These are phyloP conservation scores for Sarotherodon lohbergeri DNA, from an alignment of 2,113 vertebrate genomes.

Conservation along the genomic window DNA sequence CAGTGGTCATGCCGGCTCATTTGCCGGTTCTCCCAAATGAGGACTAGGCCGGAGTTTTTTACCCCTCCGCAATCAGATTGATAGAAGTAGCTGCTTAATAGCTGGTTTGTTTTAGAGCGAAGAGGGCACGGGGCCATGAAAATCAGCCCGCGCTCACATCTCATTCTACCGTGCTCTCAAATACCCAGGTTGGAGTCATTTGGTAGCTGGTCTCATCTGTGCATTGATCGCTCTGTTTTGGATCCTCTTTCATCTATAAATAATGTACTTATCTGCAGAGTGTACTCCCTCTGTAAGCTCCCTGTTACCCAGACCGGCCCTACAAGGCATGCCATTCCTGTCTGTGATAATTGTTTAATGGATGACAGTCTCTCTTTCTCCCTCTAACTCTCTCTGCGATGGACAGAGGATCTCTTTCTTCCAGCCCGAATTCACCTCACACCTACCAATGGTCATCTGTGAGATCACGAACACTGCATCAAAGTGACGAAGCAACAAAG, in stretches of 20 bases:
- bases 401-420: neutral
- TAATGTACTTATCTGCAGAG: constrained; percentile 58
- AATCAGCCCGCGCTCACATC: neutral
- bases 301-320: neutral
- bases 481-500: neutral
- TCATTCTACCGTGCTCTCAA: constrained; percentile 7
- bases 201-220: constrained; percentile 48
- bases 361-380: neutral
- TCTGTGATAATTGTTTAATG: constrained; percentile 57
- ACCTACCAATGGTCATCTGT: neutral
- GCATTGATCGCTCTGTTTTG: constrained; percentile 54
- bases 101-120: constrained; percentile 30
- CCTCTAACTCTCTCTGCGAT: neutral
- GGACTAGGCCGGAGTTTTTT: neutral
- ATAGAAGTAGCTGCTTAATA: constrained; percentile 14
- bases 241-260: constrained; percentile 69
- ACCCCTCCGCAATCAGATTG: neutral
- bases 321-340: constrained; percentile 35
- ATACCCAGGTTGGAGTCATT: constrained; percentile 19
- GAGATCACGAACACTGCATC: constrained; percentile 5
- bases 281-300: constrained; percentile 13
- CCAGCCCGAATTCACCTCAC: neutral
- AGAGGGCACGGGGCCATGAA: constrained; percentile 1
- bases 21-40: constrained; percentile 30
- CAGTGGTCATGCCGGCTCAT: constrained; percentile 11